Evolutionary conservation across 2,888 invertebrate species (phyloP).

Genomic region (Rosalia funebris): DNA sequence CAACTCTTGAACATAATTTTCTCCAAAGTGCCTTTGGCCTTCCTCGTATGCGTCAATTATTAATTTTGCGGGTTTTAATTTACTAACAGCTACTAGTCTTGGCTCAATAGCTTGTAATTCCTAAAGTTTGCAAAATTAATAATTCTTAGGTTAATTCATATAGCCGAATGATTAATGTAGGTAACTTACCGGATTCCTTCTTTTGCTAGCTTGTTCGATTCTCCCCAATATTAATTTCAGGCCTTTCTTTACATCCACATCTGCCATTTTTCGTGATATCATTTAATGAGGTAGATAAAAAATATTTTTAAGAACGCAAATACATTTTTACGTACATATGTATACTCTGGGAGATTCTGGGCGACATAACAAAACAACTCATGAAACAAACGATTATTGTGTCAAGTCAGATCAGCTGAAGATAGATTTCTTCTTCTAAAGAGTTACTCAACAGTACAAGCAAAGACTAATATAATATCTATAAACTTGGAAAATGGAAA

Average conservation of each 20-base stretch:
- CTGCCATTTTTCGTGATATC: slow-evolving; percentile 55
- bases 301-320: too few species aligned
- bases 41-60: slow-evolving; percentile 86
- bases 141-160: not conserved
- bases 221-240: slow-evolving; percentile 69
- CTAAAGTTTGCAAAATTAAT: slow-evolving; percentile 60
- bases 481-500: too few species aligned
- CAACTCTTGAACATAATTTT: slow-evolving; percentile 94
- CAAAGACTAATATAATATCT: too few species aligned
- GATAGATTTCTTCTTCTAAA: too few species aligned
- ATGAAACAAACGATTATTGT: too few species aligned
- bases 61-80: slow-evolving; percentile 85
- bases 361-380: too few species aligned
- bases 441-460: too few species aligned
- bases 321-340: too few species aligned
- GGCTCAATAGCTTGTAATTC: slow-evolving; percentile 71
- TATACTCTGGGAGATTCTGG: too few species aligned
- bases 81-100: slow-evolving; percentile 90
- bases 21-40: slow-evolving; percentile 95
- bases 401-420: too few species aligned
- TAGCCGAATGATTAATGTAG: not conserved
- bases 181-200: slow-evolving; percentile 68
- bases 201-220: slow-evolving; percentile 70
- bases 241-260: slow-evolving; percentile 67
- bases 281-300: too few species aligned